Percentiles rank a stretch among this genome's conserved stretches.
These are phyloP conservation scores for Trichosurus vulpecula DNA, from an alignment of 2,797 vertebrate species.

Conservation along the genomic window DNA sequence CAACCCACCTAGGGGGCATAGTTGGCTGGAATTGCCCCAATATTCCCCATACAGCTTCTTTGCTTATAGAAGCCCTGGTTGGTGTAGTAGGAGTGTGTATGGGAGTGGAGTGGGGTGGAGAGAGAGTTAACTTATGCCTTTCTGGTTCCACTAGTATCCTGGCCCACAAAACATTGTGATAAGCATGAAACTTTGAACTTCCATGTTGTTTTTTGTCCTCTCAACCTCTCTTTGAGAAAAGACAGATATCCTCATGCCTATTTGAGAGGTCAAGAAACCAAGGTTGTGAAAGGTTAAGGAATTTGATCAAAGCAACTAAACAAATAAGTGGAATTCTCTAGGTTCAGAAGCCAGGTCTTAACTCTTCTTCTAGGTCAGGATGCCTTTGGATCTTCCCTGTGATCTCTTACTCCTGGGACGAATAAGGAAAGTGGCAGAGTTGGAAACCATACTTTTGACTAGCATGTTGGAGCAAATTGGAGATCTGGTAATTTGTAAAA, in stretches of 20 bases:
- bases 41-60: not conserved
- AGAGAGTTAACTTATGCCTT: not conserved
- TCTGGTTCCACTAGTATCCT: not conserved
- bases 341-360: not conserved
- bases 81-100: not conserved
- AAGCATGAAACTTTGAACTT: not conserved
- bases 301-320: not conserved
- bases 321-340: not conserved
- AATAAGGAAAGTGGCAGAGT: not conserved
- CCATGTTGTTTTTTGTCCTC: not conserved
- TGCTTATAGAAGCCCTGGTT: not conserved
- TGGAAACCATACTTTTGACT: slow-evolving; percentile 11
- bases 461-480: not conserved
- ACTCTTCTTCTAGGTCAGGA: not conserved
- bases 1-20: not conserved
- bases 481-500: not conserved
- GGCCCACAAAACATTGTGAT: not conserved
- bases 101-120: not conserved
- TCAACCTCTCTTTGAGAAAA: not conserved
- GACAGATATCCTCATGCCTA: not conserved
- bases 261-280: not conserved
- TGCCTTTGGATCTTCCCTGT: slow-evolving; percentile 25
- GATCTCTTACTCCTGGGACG: not conserved
- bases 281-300: not conserved
- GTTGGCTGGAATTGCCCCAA: not conserved